Evolutionary conservation across 2,888 invertebrate species (phyloP), one percentile per base, ranked within the genome.

Genomic region (Pterobdella sp.): DNA sequence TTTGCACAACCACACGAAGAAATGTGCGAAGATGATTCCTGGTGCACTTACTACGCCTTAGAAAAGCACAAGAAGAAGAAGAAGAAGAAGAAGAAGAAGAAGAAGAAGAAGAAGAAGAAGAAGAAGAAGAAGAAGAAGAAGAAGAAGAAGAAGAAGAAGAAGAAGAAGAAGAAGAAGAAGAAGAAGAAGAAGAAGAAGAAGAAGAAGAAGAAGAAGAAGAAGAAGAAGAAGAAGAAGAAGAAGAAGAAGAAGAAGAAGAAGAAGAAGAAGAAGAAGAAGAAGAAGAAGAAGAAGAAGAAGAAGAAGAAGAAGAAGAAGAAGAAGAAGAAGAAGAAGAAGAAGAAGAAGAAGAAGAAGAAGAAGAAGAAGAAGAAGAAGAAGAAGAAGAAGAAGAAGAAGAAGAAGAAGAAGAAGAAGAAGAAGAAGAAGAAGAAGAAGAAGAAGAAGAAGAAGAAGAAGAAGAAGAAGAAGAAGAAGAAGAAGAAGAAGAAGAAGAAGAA

Each of bases 371-470:
- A 29, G 65, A 26, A n/a, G 18, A 34, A n/a, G 1, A 18, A 29
- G 1, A 65, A 65, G 18, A 0, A 22, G 69, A 49, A 37, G 69
- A 42, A 29, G 69, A 32, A 32, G 69, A 52, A 29, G 69, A 69
- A 7, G 69, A 69, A 4, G 69, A 69, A 18, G 69, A 69, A n/a
- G 69, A 69, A 31, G 69, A 69, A 31, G 69, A 69, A 49, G 69
- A 49, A 31, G 69, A 69, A 26, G 69, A 52, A n/a, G 52, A 69
- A 26, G 69, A 69, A 7, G 69, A 69, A 4, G 69, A 49, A 31
- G 69, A 69, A 49, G 69, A 69, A 31, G 69, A 69, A 49, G 69
- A 69, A 31, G 69, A 69, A 49, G 69, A 32, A n/a, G 32, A 69
- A 52, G 69, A 69, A 1, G 69, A 69, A 29, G 1, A 69, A n/a